phyloP scores from a whole-genome alignment of 2,888 invertebrate species.

The Machimus atricapillus region DNA sequence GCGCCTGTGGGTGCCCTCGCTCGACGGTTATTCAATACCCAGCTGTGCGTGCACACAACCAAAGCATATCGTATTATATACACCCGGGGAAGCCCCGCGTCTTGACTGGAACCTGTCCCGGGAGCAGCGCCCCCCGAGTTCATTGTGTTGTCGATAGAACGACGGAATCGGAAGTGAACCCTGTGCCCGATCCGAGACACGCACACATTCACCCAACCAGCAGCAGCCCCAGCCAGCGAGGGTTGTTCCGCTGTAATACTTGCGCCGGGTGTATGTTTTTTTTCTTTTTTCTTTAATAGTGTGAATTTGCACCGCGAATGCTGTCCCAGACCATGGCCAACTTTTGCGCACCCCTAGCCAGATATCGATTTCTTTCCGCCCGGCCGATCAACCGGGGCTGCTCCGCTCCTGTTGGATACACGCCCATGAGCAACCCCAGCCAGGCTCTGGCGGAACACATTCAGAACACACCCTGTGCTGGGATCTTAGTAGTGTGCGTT shows the following conservation, averaged over 20 bases:
- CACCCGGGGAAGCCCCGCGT: background rate
- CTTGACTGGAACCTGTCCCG: background rate
- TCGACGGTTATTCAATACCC: slow-evolving; percentile 20
- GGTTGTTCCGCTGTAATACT: slow-evolving; percentile 7
- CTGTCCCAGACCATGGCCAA: slow-evolving; percentile 56
- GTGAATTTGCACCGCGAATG: slow-evolving; percentile 23
- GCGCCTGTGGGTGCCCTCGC: background rate
- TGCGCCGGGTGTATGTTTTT: background rate
- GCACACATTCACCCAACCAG: background rate
- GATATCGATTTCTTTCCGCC: slow-evolving; percentile 33
- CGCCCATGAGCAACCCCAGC: slow-evolving; percentile 7
- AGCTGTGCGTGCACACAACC: slow-evolving; percentile 1
- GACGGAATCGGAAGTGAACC: slow-evolving; percentile 27
- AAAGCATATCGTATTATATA: background rate
- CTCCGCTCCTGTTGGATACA: slow-evolving; percentile 5
- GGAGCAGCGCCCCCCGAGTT: background rate
- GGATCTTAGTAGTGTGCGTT: background rate
- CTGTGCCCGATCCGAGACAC: background rate
- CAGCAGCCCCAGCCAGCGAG: background rate
- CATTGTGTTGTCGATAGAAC: slow-evolving; percentile 12
- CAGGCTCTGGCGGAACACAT: background rate
- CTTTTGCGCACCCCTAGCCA: slow-evolving; percentile 48
- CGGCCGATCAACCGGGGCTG: slow-evolving; percentile 30
- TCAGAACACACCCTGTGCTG: background rate
- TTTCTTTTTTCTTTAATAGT: background rate